Evolutionary conservation across 2,888 invertebrate species (phyloP), one percentile per base, ranked within the genome.

Genomic region (Drosophila vallismaia): DNA sequence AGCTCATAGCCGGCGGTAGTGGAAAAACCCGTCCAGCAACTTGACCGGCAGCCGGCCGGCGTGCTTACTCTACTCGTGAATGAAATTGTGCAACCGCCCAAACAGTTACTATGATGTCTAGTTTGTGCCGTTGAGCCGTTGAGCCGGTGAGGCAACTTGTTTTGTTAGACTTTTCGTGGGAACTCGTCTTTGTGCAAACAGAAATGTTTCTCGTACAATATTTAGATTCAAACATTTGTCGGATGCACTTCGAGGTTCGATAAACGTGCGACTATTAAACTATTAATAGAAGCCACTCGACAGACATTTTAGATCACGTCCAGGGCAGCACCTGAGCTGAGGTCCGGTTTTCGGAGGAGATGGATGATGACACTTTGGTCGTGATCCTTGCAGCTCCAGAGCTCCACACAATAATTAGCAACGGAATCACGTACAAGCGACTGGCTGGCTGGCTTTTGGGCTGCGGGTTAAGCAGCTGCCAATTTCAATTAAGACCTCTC

Each of bases 41-140:
- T 77, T 75, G 70, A 70, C 83, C 83, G 83, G 81, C 79, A 77
- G 82, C 86, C 84, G 87, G 85, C 87, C 85, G 87, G 84, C 87
- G 57, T 55, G 66, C 53, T 72, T 14, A 45, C 70, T 62, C 70
- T 62, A 71, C 66, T 19, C 19, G 19, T 82, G 83, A 82, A 85
- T 77, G 77, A 82, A 82, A 77, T 82, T 82, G 82, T 79, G 82
- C 77, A 85, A 82, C 71, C 14, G 71, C 59, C 69, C 51, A 53
- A 49, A 60, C 49, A 59, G 45, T 40, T 14, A 33, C 24, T 40
- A 40, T 31, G 45, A 19, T 19, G 19, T 19, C 19, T 19, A 19
- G 19, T 19, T 19, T 19, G 19, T 19, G 19, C 14, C 14, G 14
- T 14, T 14, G 14, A 1, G 14, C 19, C 19, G 19, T 19, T 19